These are phyloP conservation scores for Synaphobranchus kaupii DNA, from an alignment of 2,797 vertebrate genomes.

Conservation along the genomic window DNA sequence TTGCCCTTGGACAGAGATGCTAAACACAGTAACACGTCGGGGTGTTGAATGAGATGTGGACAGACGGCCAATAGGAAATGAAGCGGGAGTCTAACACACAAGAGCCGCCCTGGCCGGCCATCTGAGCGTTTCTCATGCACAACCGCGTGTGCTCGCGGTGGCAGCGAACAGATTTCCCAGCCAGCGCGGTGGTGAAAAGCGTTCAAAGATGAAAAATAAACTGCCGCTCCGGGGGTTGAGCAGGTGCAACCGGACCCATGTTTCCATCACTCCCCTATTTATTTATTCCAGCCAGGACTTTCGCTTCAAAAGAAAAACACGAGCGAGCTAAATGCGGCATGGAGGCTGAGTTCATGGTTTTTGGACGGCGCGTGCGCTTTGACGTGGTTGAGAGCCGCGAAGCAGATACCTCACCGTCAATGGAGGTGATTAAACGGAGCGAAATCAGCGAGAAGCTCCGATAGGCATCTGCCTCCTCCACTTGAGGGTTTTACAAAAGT, in stretches of 20 bases:
- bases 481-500: neutral
- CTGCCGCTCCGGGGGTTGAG: constrained; percentile 30
- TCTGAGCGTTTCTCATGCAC: constrained; percentile 29
- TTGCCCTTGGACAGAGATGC: constrained; percentile 56
- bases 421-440: neutral
- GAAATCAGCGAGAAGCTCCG: neutral
- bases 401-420: neutral
- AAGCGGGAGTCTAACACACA: constrained; percentile 50
- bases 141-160: constrained; percentile 43
- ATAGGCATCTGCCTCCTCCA: neutral
- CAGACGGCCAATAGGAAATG: constrained; percentile 54
- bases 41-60: constrained; percentile 59
- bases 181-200: constrained; percentile 42
- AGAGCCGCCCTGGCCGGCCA: constrained; percentile 34
- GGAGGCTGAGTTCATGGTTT: constrained; percentile 27
- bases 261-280: constrained; percentile 36
- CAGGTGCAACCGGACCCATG: constrained; percentile 42
- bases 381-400: neutral
- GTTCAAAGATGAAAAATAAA: constrained; percentile 53
- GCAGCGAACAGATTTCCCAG: constrained; percentile 40
- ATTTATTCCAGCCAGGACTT: constrained; percentile 46
- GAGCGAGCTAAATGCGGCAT: constrained; percentile 35
- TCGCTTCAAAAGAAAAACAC: constrained; percentile 41
- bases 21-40: constrained; percentile 58
- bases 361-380: neutral